Evolutionary conservation across 1,140 invertebrate species (phyloP).

Genomic region (Antheraea pernyi): DNA sequence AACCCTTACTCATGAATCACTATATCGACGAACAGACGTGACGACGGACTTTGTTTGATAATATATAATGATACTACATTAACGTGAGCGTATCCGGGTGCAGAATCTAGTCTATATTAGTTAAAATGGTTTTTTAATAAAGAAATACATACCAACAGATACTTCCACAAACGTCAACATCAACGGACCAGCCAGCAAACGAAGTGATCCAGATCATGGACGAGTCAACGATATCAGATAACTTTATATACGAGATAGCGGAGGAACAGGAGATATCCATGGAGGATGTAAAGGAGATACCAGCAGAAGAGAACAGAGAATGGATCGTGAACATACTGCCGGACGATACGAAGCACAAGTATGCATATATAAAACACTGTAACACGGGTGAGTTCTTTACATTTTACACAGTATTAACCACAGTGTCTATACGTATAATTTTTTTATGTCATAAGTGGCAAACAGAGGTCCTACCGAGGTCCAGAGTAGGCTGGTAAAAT

Average conservation of each 20-base stretch:
- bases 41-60: too few species aligned
- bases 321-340: slow-evolving; percentile 70
- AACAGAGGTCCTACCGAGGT: too few species aligned
- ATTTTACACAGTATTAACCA: too few species aligned
- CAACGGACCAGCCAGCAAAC: slow-evolving; percentile 16
- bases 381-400: slow-evolving; percentile 21
- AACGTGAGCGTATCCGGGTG: too few species aligned
- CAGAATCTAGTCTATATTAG: too few species aligned
- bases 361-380: slow-evolving; percentile 68
- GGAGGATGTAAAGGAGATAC: slow-evolving; percentile 70
- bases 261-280: slow-evolving; percentile 70
- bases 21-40: too few species aligned
- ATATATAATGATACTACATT: too few species aligned
- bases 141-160: slow-evolving; percentile 42
- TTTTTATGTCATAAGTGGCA: too few species aligned
- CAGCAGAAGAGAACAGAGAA: slow-evolving; percentile 39
- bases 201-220: slow-evolving; percentile 63
- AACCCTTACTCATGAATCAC: too few species aligned
- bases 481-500: too few species aligned
- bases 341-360: slow-evolving; percentile 56
- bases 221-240: slow-evolving; percentile 54
- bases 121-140: background rate
- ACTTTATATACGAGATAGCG: slow-evolving; percentile 71
- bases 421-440: too few species aligned
- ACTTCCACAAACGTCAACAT: slow-evolving; percentile 44